These are phyloP conservation scores for Sminthurinus signatus DNA, from an alignment of 1,140 invertebrate species.

Conservation along the genomic window DNA sequence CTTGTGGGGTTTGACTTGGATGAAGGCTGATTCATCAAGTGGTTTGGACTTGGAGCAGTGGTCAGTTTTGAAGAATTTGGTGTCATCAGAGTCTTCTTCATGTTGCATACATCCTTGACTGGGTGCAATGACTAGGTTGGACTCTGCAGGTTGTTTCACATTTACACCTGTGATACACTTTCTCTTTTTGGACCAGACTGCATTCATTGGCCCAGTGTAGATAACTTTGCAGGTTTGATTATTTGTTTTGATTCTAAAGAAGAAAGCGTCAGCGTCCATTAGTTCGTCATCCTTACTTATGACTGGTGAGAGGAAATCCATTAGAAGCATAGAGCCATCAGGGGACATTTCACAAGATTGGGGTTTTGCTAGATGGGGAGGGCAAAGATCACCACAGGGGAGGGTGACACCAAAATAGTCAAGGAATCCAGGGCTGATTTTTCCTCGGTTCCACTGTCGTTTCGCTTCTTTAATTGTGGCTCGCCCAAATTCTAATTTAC, in stretches of 20 bases:
- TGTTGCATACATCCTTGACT: not conserved
- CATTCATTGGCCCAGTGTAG: slow-evolving; percentile 15
- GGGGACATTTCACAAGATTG: not conserved
- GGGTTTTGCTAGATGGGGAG: not conserved
- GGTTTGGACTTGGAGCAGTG: not conserved
- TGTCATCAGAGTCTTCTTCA: not conserved
- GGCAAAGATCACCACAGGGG: slow-evolving; percentile 15
- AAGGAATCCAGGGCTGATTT: not conserved
- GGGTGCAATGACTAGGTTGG: not conserved
- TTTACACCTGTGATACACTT: slow-evolving; percentile 6
- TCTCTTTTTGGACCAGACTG: slow-evolving; percentile 1
- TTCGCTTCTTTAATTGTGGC: not conserved
- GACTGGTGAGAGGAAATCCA: slow-evolving; percentile 14
- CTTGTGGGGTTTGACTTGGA: slow-evolving; percentile 10
- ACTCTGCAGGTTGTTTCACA: not conserved
- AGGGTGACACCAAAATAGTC: slow-evolving; percentile 19
- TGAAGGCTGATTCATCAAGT: not conserved
- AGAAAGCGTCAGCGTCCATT: slow-evolving; percentile 22
- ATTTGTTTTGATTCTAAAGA: not conserved
- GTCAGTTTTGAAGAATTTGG: not conserved
- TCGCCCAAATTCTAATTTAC: not conserved
- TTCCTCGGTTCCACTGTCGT: slow-evolving; percentile 7
- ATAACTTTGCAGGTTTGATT: slow-evolving; percentile 9
- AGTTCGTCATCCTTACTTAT: not conserved
- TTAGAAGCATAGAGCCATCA: not conserved